Evolutionary conservation across 2,797 vertebrate species (phyloP).

Genomic region (Ctenopoma kingsleyae): DNA sequence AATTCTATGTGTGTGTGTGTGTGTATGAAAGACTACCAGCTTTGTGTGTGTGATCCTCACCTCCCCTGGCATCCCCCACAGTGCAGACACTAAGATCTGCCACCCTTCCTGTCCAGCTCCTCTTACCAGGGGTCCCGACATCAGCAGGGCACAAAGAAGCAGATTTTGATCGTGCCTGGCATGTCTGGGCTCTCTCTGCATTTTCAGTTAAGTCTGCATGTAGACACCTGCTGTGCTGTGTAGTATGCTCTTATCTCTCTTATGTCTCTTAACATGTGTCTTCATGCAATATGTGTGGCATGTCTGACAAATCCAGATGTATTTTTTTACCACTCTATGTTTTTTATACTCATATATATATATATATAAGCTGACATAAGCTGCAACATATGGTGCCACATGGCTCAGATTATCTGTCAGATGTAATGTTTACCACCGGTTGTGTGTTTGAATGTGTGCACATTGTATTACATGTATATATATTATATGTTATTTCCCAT

Average conservation of each 20-base stretch:
- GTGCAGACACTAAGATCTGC: conserved; percentile 51
- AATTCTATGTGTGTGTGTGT: not conserved
- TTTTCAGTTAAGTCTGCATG: conserved; percentile 31
- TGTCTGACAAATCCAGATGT: conserved; percentile 16
- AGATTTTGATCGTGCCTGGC: conserved; percentile 64
- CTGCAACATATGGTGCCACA: conserved; percentile 34
- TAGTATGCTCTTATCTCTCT: not conserved
- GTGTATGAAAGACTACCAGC: conserved; percentile 20
- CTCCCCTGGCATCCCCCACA: conserved; percentile 58
- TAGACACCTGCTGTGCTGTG: conserved; percentile 38
- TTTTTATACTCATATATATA: conserved; percentile 1
- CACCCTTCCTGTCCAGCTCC: conserved; percentile 40
- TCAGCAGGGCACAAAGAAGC: conserved; percentile 6
- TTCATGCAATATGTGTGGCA: conserved; percentile 29
- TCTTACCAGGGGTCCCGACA: conserved; percentile 25
- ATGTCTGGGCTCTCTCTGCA: conserved; percentile 59
- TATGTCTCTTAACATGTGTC: not conserved
- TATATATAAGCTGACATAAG: conserved; percentile 16
- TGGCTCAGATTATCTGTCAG: conserved; percentile 37
- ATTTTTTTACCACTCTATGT: conserved; percentile 18
- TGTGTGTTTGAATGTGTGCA: conserved; percentile 15
- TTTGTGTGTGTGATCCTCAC: conserved; percentile 39
- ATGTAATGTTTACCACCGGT: conserved; percentile 17
- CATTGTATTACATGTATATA: too few species aligned
- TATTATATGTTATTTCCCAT: not conserved